phyloP scores from a whole-genome alignment of 2,113 vertebrate genomes.

The Bos indicus region DNA sequence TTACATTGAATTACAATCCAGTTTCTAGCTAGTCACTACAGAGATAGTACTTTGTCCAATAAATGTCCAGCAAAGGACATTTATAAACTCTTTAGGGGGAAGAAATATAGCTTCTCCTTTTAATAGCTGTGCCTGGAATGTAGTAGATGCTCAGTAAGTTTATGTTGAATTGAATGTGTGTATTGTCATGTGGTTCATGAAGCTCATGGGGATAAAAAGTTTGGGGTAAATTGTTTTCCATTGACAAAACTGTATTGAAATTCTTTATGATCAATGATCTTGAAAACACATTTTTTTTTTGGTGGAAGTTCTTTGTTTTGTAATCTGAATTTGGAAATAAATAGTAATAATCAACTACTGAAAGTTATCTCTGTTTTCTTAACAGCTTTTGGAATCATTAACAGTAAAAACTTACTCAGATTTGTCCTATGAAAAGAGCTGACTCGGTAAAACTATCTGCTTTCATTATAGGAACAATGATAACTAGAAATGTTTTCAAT shows the following conservation, averaged over 20 bases:
- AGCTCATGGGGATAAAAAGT: neutral
- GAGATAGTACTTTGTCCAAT: neutral
- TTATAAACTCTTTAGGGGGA: neutral
- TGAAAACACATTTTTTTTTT: constrained; percentile 21
- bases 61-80: neutral
- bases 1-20: neutral
- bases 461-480: neutral
- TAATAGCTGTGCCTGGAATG: neutral
- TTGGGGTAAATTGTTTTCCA: neutral
- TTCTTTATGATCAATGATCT: neutral
- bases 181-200: neutral
- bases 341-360: neutral
- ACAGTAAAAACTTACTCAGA: neutral
- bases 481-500: neutral
- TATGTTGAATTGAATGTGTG: neutral
- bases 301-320: neutral
- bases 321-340: neutral
- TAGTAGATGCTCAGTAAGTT: constrained; percentile 14
- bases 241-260: constrained; percentile 31
- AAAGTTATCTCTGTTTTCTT: neutral
- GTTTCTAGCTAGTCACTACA: neutral
- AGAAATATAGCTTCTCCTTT: neutral
- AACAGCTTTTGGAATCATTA: constrained; percentile 9
- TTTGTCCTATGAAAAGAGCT: neutral
- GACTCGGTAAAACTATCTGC: neutral